A percentile compares a stretch with the other conserved stretches of the same genome.
Conservation (phyloP, 2,797 vertebrate genomes). For the Oceanodroma leucorhoa region DNA sequence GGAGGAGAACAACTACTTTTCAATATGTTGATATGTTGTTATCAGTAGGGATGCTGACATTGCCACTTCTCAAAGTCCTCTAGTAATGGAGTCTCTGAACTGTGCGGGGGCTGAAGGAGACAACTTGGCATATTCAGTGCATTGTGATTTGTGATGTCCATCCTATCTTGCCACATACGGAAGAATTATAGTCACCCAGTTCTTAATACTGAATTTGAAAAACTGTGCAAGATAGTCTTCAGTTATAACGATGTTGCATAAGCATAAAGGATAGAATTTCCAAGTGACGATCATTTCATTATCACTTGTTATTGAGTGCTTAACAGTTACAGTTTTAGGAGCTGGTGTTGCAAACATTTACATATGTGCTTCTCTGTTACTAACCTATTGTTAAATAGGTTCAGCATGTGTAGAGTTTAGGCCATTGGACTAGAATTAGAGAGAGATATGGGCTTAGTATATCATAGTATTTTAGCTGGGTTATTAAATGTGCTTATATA, state of each 20-base stretch:
- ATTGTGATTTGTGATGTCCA: not conserved
- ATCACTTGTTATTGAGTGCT: not conserved
- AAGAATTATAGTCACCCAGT: not conserved
- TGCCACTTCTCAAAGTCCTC: not conserved
- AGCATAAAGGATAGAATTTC: not conserved
- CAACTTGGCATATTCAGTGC: not conserved
- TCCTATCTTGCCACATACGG: not conserved
- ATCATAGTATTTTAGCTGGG: not conserved
- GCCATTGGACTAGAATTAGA: not conserved
- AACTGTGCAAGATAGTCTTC: not conserved
- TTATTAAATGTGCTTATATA: not conserved
- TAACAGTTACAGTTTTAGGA: not conserved
- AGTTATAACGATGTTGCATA: accelerated
- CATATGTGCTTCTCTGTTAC: not conserved
- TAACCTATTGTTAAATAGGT: not conserved
- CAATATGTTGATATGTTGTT: not conserved
- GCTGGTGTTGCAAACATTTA: not conserved
- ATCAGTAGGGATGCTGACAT: not conserved
- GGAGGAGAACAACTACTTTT: not conserved
- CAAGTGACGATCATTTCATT: not conserved
- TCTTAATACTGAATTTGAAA: not conserved
- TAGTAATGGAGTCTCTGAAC: not conserved
- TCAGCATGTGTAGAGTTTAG: not conserved
- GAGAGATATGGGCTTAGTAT: not conserved
- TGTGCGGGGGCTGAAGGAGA: not conserved